Conservation (phyloP, 2,888 invertebrate species). For the Caenorhabditis sp. region DNA sequence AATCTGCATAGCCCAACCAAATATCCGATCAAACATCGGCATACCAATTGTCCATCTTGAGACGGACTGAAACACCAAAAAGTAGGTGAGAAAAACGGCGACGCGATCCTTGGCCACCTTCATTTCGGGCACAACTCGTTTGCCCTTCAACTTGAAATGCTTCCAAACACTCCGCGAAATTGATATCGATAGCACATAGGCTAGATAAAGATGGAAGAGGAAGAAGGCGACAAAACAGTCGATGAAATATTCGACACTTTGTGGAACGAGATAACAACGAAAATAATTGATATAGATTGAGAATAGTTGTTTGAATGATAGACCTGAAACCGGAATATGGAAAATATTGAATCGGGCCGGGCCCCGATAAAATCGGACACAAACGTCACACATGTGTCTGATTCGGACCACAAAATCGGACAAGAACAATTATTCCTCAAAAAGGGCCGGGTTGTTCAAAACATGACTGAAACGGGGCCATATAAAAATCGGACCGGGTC, state of each 20-base stretch:
- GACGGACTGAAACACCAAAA: conserved; percentile 34
- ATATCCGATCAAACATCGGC: conserved; percentile 10
- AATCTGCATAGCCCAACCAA: conserved; percentile 36
- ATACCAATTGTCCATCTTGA: conserved; percentile 16
- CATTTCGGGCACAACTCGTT: conserved; percentile 10
- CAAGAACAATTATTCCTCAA: too few species aligned
- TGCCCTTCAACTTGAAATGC: conserved; percentile 25
- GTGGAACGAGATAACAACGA: conserved; percentile 14
- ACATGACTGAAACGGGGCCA: too few species aligned
- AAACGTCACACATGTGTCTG: too few species aligned
- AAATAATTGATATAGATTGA: conserved; percentile 8
- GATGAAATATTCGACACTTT: conserved; percentile 9
- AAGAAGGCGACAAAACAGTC: conserved; percentile 20
- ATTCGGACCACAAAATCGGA: too few species aligned
- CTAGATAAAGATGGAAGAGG: conserved; percentile 33
- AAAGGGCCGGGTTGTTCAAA: too few species aligned
- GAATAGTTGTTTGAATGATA: conserved; percentile 25
- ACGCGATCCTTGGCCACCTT: conserved; percentile 14
- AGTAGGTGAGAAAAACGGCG: conserved; percentile 19
- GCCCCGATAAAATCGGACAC: too few species aligned
- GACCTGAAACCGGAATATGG: conserved; percentile 11
- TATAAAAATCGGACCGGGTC: too few species aligned
- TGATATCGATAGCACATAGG: conserved; percentile 23
- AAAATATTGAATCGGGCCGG: too few species aligned
- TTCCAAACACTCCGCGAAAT: conserved; percentile 16